Conservation (phyloP, 2,113 vertebrate genomes). For the Sapajus apella region DNA sequence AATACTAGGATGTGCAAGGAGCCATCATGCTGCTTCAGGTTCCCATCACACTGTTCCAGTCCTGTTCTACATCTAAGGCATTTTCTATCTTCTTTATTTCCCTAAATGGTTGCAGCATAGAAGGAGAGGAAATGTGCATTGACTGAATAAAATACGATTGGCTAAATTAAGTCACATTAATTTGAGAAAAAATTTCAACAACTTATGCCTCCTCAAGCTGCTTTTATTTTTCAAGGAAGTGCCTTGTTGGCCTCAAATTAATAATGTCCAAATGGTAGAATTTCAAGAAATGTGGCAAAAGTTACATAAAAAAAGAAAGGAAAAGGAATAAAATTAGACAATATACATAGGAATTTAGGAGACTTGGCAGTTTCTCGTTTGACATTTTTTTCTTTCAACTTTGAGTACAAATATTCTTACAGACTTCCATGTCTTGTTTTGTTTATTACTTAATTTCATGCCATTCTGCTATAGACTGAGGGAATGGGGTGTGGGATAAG, state of each 20-base stretch:
- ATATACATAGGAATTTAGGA: no score
- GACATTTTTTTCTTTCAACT: not conserved
- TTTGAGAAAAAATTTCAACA: not conserved
- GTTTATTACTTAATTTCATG: not conserved
- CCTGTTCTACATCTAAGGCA: not conserved
- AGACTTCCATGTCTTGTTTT: not conserved
- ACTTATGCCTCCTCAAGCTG: not conserved
- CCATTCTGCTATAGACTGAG: not conserved
- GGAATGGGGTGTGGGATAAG: not conserved
- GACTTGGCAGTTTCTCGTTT: not conserved
- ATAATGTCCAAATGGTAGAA: not conserved
- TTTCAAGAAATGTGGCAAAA: not conserved
- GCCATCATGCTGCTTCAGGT: not conserved
- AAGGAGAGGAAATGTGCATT: not conserved
- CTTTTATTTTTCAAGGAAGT: not conserved
- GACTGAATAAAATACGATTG: not conserved
- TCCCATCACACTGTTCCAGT: not conserved
- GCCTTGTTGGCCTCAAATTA: not conserved
- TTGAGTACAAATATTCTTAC: not conserved
- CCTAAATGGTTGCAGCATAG: not conserved
- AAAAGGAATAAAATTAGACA: not conserved
- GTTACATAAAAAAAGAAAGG: not conserved
- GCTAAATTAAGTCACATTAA: not conserved
- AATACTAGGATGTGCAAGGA: no score
- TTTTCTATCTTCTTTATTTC: rapidly evolving